Evolutionary conservation across 2,888 invertebrate species (phyloP).

Genomic region (Phyllotreta cruciferae): DNA sequence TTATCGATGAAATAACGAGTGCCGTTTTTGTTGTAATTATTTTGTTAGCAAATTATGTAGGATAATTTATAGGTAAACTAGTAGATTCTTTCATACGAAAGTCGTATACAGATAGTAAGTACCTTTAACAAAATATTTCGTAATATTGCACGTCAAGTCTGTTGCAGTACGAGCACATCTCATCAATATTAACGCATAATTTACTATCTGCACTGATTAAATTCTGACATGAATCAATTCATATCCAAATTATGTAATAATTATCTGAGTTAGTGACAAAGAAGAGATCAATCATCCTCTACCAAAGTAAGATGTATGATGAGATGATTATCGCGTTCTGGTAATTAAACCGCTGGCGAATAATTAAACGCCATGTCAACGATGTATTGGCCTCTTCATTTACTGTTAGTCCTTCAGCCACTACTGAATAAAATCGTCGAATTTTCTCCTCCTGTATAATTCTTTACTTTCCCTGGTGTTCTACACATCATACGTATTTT

Average conservation of each 20-base stretch:
- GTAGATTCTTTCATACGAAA: too few species aligned
- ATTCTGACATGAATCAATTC: slow-evolving; percentile 44
- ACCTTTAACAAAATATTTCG: too few species aligned
- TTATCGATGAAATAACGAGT: too few species aligned
- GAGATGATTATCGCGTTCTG: slow-evolving; percentile 55
- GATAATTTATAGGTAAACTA: too few species aligned
- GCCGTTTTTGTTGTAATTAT: too few species aligned
- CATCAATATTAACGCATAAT: slow-evolving; percentile 30
- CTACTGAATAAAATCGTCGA: too few species aligned
- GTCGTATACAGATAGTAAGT: too few species aligned
- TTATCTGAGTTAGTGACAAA: slow-evolving; percentile 50
- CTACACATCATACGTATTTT: too few species aligned
- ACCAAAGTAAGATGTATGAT: slow-evolving; percentile 54
- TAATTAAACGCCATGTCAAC: slow-evolving; percentile 57
- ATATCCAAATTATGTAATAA: slow-evolving; percentile 48
- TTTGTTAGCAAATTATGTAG: too few species aligned
- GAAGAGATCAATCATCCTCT: slow-evolving; percentile 52
- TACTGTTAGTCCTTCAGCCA: slow-evolving; percentile 39
- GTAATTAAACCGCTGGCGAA: slow-evolving; percentile 57
- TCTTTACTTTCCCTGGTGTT: too few species aligned
- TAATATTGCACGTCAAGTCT: neutral
- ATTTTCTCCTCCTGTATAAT: too few species aligned
- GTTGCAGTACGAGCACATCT: slow-evolving; percentile 1
- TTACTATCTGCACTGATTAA: slow-evolving; percentile 31
- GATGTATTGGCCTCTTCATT: slow-evolving; percentile 55